A percentile compares a stretch with the other conserved stretches of the same genome.
These are phyloP conservation scores for Grammomys dolichurus DNA, from an alignment of 2,113 vertebrate species.

Conservation along the genomic window DNA sequence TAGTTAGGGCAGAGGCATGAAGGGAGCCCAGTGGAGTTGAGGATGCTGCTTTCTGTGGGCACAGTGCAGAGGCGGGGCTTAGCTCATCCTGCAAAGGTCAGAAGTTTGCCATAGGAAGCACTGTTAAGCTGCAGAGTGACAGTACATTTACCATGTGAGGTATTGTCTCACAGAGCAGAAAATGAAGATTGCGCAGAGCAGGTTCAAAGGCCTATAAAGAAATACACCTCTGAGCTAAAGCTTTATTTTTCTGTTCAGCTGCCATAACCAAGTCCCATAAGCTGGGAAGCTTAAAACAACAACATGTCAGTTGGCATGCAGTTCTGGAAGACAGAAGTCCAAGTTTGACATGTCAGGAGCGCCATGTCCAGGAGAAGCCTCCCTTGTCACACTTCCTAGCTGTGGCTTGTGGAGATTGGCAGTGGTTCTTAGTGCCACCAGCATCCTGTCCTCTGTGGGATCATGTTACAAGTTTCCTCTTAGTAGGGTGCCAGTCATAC, in stretches of 20 bases:
- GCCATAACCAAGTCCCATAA: background rate
- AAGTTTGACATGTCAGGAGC: background rate
- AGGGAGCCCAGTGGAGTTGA: accelerated
- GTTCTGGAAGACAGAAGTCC: background rate
- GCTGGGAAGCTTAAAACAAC: background rate
- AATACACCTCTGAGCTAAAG: background rate
- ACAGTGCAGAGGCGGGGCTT: background rate
- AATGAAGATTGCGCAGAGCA: background rate
- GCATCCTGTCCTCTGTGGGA: background rate
- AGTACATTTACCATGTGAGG: background rate
- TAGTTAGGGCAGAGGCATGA: accelerated
- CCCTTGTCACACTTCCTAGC: background rate
- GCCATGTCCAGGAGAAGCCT: background rate
- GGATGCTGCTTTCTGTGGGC: background rate
- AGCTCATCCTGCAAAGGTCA: background rate
- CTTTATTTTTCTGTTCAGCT: background rate
- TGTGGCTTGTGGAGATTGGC: background rate
- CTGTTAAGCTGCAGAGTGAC: background rate
- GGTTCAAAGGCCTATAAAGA: background rate
- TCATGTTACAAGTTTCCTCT: background rate
- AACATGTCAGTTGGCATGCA: background rate
- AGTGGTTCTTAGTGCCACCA: background rate
- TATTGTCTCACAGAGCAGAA: background rate
- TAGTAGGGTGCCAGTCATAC: background rate
- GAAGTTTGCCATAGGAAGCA: background rate